phyloP scores from a whole-genome alignment of 64 coral and sea anemone genomes.

The Montipora sp. region DNA sequence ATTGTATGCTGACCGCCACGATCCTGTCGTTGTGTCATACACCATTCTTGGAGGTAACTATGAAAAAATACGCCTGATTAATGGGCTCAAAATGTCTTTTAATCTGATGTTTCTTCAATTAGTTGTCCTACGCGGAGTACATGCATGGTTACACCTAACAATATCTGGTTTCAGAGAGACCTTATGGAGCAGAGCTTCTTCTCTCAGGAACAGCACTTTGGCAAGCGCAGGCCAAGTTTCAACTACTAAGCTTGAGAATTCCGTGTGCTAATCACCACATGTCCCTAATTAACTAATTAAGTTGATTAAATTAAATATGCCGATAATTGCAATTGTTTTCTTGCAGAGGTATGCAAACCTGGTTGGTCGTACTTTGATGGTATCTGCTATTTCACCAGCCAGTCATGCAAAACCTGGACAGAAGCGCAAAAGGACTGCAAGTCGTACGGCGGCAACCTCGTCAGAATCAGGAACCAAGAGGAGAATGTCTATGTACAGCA shows the following conservation, averaged over 20 bases:
- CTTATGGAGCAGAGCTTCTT: too few species aligned
- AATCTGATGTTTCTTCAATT: too few species aligned
- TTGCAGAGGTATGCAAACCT: conserved; percentile 66
- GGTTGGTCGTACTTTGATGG: conserved; percentile 80
- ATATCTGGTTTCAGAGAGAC: too few species aligned
- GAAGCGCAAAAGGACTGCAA: conserved; percentile 36
- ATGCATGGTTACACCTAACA: too few species aligned
- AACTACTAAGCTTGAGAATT: too few species aligned
- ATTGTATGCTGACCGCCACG: conserved; percentile 12
- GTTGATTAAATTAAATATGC: too few species aligned
- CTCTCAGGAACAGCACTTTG: too few species aligned
- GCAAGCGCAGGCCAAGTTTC: too few species aligned
- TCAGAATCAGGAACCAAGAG: conserved; percentile 8
- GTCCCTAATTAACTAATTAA: too few species aligned
- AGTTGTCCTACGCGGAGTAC: too few species aligned
- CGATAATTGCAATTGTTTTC: neutral
- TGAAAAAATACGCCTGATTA: neutral
- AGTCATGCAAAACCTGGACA: conserved; percentile 64
- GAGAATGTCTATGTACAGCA: conserved; percentile 73
- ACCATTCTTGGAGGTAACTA: conserved; percentile 1
- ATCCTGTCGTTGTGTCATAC: neutral
- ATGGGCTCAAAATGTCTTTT: too few species aligned
- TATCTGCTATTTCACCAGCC: conserved; percentile 31
- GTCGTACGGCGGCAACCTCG: conserved; percentile 15
- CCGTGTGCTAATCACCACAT: too few species aligned